Evolutionary conservation across 2,797 vertebrate species (phyloP).

Genomic region (Linurgus olivaceus): DNA sequence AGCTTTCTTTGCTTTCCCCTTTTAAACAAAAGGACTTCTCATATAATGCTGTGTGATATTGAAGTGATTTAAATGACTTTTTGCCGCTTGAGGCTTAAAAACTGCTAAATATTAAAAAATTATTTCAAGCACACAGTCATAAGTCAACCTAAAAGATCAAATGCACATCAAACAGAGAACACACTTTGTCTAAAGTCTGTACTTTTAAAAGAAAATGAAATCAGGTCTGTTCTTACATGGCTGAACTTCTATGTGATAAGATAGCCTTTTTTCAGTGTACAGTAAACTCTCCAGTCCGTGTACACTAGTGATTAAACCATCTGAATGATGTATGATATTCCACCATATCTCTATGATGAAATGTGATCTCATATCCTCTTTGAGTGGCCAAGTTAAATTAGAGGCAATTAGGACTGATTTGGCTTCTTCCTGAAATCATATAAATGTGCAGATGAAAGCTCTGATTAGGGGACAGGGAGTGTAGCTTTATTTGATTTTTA

Average conservation of each 20-base stretch:
- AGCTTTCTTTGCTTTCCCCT: too few relatives aligned
- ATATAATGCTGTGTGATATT: background rate
- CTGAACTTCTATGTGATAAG: background rate
- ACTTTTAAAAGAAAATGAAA: background rate
- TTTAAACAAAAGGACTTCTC: background rate
- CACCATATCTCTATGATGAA: background rate
- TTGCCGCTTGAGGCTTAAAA: background rate
- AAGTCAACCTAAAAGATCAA: background rate
- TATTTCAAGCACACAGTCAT: background rate
- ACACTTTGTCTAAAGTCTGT: background rate
- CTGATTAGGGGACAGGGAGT: background rate
- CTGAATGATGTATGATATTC: background rate
- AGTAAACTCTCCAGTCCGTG: background rate
- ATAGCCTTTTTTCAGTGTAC: background rate
- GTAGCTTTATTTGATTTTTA: constrained; percentile 22
- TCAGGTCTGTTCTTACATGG: background rate
- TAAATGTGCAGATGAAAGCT: constrained; percentile 41
- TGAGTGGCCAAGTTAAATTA: constrained; percentile 49
- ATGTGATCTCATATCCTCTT: constrained; percentile 40
- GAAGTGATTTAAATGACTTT: background rate
- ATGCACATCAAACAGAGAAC: background rate
- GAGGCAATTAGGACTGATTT: constrained; percentile 35
- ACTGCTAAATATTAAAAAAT: background rate
- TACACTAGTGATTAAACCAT: background rate
- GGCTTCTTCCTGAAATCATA: constrained; percentile 13